Evolutionary conservation across 2,797 vertebrate species (phyloP).

Genomic region (Sebastes cheni): DNA sequence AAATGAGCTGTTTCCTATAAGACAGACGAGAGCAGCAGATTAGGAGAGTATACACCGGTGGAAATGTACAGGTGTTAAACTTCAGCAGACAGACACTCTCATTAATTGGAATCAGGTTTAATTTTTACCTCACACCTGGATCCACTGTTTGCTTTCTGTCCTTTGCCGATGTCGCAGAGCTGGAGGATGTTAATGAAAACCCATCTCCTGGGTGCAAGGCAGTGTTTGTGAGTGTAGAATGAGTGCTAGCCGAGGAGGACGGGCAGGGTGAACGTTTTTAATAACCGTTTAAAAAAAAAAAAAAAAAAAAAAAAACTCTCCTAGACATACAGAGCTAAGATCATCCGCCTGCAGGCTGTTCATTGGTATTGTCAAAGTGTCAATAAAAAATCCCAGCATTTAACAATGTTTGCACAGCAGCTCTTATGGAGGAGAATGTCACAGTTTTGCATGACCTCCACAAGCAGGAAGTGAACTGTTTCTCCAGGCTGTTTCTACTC

Average conservation of each 20-base stretch:
- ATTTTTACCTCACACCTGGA: constrained; percentile 53
- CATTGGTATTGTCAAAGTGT: constrained; percentile 31
- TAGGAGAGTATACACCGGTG: constrained; percentile 24
- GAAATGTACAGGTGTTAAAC: constrained; percentile 64
- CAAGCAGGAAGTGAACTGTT: constrained; percentile 12
- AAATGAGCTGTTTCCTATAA: constrained; percentile 41
- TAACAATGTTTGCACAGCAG: constrained; percentile 25
- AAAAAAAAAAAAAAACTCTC: not conserved
- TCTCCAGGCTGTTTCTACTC: constrained; percentile 27
- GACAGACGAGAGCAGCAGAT: constrained; percentile 49
- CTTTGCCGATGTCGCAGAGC: constrained; percentile 7
- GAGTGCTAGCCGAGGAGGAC: constrained; percentile 1
- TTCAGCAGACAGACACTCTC: constrained; percentile 45
- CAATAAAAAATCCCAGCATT: constrained; percentile 23
- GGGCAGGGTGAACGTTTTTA: not conserved
- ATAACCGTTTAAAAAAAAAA: constrained; percentile 12
- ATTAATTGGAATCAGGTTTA: constrained; percentile 61
- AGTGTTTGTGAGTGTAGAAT: constrained; percentile 3
- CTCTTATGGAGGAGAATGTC: constrained; percentile 10
- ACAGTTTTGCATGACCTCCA: constrained; percentile 32
- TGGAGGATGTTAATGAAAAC: constrained; percentile 45
- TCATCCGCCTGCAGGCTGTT: constrained; percentile 23
- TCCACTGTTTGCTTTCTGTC: not conserved
- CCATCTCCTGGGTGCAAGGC: constrained; percentile 22
- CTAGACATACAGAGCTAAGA: not conserved